Percentiles rank a stretch among this genome's conserved stretches.
Evolutionary conservation across 1,140 invertebrate genomes (phyloP).

Genomic region (Vanessa atalanta): DNA sequence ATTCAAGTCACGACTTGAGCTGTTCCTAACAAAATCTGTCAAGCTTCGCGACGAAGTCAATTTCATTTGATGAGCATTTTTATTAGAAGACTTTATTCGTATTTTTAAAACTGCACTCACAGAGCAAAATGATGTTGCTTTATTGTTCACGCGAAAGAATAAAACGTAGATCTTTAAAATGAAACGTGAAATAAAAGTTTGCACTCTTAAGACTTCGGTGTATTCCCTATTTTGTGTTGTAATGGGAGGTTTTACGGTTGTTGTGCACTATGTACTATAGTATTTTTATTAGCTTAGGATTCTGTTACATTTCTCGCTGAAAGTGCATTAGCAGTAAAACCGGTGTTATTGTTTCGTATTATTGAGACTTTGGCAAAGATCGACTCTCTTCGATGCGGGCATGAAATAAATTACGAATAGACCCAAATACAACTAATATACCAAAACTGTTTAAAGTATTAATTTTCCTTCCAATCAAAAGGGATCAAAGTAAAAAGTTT

Average conservation of each 20-base stretch:
- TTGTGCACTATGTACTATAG: conserved; percentile 18
- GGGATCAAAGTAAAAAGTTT: too few species aligned
- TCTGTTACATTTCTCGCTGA: conserved; percentile 16
- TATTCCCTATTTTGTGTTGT: conserved; percentile 34
- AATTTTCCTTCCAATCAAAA: not conserved
- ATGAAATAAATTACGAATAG: conserved; percentile 1
- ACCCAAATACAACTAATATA: not conserved
- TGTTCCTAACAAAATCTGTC: conserved; percentile 20
- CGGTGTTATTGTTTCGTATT: conserved; percentile 7
- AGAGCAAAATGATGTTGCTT: conserved; percentile 18
- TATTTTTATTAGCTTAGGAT: conserved; percentile 26
- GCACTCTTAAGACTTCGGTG: conserved; percentile 32
- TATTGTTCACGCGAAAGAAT: conserved; percentile 28
- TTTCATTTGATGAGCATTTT: conserved; percentile 28
- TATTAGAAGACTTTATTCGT: conserved; percentile 45
- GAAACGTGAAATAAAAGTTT: conserved; percentile 44
- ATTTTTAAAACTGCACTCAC: conserved; percentile 43
- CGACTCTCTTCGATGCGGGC: not conserved
- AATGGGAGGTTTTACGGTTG: conserved; percentile 27
- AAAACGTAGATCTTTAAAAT: conserved; percentile 42
- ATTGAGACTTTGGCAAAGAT: conserved; percentile 5
- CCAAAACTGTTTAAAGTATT: not conserved
- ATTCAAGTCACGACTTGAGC: not conserved
- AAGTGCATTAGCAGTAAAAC: conserved; percentile 20
- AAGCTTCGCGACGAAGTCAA: conserved; percentile 14